Evolutionary conservation across 2,113 vertebrate species (phyloP), one percentile per base, ranked within the genome.

Genomic region (Sander vitreus): DNA sequence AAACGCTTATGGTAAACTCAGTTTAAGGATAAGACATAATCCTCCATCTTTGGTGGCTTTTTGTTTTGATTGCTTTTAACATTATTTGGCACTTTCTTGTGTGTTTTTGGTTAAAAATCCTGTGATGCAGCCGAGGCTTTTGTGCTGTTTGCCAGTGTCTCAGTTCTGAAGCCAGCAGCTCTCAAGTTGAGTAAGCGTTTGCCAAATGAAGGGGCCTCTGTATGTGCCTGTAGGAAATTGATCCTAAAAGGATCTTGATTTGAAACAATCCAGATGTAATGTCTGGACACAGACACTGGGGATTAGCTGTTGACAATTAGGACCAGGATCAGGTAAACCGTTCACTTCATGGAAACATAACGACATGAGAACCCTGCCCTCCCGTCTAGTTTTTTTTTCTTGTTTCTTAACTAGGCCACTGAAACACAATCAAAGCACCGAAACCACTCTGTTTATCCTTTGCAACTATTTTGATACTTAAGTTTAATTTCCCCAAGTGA

Each of bases 191-290:
- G 7, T 9, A 69, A 66, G 65, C 72, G 45, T 27, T 60, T 79
- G 86, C 78, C 80, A 88, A 87, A 81, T 9, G 10, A 33, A 84
- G 25, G 1, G n/a, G 59, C 71, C 63, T 76, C 73, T 85, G 80
- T 73, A 54, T 21, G 16, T 0, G 45, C 62, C 45, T 74, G 43
- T 2, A 59, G 48, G 4, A 67, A 65, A 76, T 7, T 21, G 30
- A 80, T 76, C 83, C 76, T 58, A 71, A 74, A 23, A 77, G 59
- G 21, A 50, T 82, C 33, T 54, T 27, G 39, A 70, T 21, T 68
- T 82, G 25, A 72, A 78, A 83, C 30, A 77, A 71, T 78, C n/a
- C 58, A 82, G 55, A 88, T 77, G 64, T 68, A 43, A 73, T 23
- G 51, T 54, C 51, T 70, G 58, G 30, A 66, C 14, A 14, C 3